These are phyloP conservation scores for Andrena trimmerana DNA, from an alignment of 2,888 invertebrate species.

Conservation along the genomic window DNA sequence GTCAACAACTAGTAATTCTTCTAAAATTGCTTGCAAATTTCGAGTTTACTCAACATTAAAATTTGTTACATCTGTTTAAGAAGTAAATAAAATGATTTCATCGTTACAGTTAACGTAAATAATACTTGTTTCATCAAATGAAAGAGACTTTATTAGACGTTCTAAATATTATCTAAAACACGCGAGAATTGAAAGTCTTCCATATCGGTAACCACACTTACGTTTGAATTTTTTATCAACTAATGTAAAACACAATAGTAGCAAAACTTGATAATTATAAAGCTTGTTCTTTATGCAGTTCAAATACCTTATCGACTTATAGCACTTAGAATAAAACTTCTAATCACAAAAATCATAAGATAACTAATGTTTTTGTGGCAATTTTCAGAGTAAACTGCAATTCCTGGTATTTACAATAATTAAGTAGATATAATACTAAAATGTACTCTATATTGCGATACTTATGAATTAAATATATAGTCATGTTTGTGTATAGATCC, in stretches of 20 bases:
- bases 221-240: background rate
- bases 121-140: constrained; percentile 1
- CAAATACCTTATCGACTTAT: background rate
- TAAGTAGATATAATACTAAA: constrained; percentile 22
- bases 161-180: constrained; percentile 8
- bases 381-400: constrained; percentile 8
- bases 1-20: constrained; percentile 24
- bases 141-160: background rate
- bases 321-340: background rate
- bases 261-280: constrained; percentile 19
- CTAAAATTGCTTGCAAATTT: constrained; percentile 13
- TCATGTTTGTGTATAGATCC: constrained; percentile 2
- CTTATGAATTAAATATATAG: constrained; percentile 17
- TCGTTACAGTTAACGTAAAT: background rate
- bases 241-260: constrained; percentile 3
- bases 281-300: constrained; percentile 17
- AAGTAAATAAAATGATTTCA: constrained; percentile 11
- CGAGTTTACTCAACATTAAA: constrained; percentile 1
- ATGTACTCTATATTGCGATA: constrained; percentile 37
- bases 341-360: constrained; percentile 16
- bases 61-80: constrained; percentile 7
- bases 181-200: constrained; percentile 10
- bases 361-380: constrained; percentile 4
- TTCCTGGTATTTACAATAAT: constrained; percentile 30
- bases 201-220: constrained; percentile 11